Base-by-base conservation (phyloP, 2,797 vertebrate genomes). In the Siniperca obscura region DNA sequence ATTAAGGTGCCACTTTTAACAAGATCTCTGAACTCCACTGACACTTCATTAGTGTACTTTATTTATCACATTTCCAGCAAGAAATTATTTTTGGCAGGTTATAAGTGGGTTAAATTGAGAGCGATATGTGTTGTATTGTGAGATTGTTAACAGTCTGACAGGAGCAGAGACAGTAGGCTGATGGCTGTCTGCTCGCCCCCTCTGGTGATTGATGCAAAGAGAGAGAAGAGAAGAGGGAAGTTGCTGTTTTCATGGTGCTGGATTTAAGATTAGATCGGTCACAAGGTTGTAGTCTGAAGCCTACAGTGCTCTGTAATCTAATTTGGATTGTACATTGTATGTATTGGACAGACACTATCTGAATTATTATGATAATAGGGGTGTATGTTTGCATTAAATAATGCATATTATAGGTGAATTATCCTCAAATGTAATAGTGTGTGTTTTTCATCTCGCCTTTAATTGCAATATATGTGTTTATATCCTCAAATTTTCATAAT, bases 1-100 rank as follows among this genome's bases (percentile, higher is more conserved):
- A 92, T 94, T 89, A 87, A 90, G 90, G 88, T 93, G 84, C 84
- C 87, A 81, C 83, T 91, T 92, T 81, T 87, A 90, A 90, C 70
- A 78, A 80, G 60, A 84, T 84, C 30, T 79, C 79, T 46, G 72
- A 65, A 21, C 74, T 81, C 36, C 2, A 71, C 68, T 70, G 76
- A 88, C 90, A 86, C 84, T 90, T 90, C 77, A 92, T 90, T 90
- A 80, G 83, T 67, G 25, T 67, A 74, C 88, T 90, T 86, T 90
- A 86, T 93, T 91, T 89, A 82, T 93, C 91, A 90, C 83, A 62
- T 92, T 90, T 92, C 70, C 84, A 80, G 80, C 79, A 60, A 81
- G 78, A 89, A 90, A 93, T 91, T 46, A 78, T 83, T 91, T 87
- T 84, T 91, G 93, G 82, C 92, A 90, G 86, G 21, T 81, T 78